Conservation (phyloP, 2,797 vertebrate species). For the Fratercula arctica region DNA sequence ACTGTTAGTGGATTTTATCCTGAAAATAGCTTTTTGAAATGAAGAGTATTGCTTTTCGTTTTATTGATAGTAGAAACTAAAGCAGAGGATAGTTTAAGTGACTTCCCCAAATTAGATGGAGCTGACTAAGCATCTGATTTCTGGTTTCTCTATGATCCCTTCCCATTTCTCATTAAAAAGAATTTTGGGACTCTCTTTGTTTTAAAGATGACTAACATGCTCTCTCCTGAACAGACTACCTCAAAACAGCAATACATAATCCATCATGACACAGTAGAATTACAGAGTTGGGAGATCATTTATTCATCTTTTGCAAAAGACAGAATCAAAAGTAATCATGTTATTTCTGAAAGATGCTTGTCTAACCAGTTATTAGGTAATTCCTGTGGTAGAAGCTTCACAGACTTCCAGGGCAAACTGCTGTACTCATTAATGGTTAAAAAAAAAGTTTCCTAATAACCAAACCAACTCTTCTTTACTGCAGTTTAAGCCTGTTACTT, state of each 20-base stretch:
- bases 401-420: neutral
- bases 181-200: neutral
- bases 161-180: neutral
- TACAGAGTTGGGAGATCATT: neutral
- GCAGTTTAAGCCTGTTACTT: neutral
- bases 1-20: neutral
- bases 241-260: neutral
- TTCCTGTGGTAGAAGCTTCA: neutral
- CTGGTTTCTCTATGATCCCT: neutral
- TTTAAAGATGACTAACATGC: neutral
- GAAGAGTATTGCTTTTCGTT: neutral
- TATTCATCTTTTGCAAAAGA: neutral
- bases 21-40: neutral
- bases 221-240: neutral
- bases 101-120: neutral
- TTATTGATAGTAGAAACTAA: neutral
- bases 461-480: neutral
- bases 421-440: neutral
- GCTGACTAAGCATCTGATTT: neutral
- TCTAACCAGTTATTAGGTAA: neutral
- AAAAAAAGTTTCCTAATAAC: neutral
- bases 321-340: neutral
- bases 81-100: neutral
- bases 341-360: neutral
- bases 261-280: neutral